phyloP scores from a whole-genome alignment of 2,113 vertebrate genomes.

The Oxyura jamaicensis region DNA sequence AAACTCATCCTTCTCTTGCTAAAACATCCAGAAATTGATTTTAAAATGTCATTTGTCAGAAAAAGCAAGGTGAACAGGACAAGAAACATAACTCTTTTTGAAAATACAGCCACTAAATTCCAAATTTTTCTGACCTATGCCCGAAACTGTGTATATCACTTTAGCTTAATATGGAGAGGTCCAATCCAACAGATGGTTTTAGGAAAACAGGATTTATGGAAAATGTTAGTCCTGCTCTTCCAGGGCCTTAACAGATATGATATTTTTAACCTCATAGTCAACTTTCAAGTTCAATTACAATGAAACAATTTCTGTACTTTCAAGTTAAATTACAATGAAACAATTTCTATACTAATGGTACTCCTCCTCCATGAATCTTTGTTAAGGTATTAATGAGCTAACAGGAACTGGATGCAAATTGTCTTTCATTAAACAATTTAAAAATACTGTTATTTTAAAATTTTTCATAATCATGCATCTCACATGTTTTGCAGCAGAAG shows the following conservation, averaged over 20 bases:
- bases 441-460: background rate
- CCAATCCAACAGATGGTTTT: background rate
- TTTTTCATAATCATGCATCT: background rate
- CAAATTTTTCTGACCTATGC: background rate
- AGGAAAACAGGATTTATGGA: background rate
- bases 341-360: too few relatives aligned
- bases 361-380: too few relatives aligned
- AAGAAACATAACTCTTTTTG: background rate
- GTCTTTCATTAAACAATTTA: background rate
- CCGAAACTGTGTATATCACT: background rate
- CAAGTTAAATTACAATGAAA: too few relatives aligned
- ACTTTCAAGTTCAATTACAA: background rate
- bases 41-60: background rate
- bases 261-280: background rate
- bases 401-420: background rate
- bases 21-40: background rate
- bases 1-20: background rate
- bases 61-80: background rate
- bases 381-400: too few relatives aligned
- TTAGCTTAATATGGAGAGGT: background rate
- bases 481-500: background rate
- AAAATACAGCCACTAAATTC: background rate
- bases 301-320: background rate
- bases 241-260: background rate
- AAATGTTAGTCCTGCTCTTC: background rate